These are phyloP conservation scores for Aldabrachelys gigantea DNA, from an alignment of 2,113 vertebrate species.

Conservation along the genomic window DNA sequence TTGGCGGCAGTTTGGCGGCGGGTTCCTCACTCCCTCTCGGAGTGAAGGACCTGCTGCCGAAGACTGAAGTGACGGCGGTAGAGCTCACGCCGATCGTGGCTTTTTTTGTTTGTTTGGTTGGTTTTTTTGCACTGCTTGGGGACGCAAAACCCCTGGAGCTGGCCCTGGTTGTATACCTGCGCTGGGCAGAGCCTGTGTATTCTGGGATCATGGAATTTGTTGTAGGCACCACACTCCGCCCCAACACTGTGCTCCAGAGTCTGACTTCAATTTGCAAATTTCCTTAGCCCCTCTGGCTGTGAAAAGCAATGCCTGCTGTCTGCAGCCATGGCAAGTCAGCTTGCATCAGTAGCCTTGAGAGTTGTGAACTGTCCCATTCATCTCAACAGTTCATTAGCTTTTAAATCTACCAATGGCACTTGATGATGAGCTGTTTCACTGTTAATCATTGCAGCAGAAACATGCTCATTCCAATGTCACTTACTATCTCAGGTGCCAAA, in stretches of 20 bases:
- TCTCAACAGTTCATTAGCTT: background rate
- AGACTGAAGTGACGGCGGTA: too few species aligned
- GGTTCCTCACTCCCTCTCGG: too few species aligned
- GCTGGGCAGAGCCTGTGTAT: background rate
- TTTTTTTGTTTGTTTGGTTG: too few species aligned
- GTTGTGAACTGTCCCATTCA: background rate
- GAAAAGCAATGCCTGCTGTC: fast-evolving
- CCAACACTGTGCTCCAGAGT: background rate
- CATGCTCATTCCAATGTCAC: fast-evolving
- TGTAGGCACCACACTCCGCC: fast-evolving
- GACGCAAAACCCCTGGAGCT: too few species aligned
- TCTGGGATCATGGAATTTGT: fast-evolving
- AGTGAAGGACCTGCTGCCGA: too few species aligned
- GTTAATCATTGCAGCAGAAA: fast-evolving
- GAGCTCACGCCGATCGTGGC: too few species aligned
- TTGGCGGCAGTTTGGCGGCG: too few species aligned
- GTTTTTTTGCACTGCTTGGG: too few species aligned
- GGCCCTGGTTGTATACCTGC: too few species aligned
- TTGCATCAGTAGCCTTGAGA: fast-evolving
- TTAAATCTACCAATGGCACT: background rate
- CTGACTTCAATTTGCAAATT: background rate
- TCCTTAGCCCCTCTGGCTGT: background rate
- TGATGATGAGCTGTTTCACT: fast-evolving
- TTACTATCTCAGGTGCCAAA: fast-evolving
- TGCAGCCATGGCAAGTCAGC: fast-evolving